Percentiles rank a stretch among this genome's conserved stretches.
Evolutionary conservation across 2,888 invertebrate genomes (phyloP).

Genomic region (Isoperla grammatica): DNA sequence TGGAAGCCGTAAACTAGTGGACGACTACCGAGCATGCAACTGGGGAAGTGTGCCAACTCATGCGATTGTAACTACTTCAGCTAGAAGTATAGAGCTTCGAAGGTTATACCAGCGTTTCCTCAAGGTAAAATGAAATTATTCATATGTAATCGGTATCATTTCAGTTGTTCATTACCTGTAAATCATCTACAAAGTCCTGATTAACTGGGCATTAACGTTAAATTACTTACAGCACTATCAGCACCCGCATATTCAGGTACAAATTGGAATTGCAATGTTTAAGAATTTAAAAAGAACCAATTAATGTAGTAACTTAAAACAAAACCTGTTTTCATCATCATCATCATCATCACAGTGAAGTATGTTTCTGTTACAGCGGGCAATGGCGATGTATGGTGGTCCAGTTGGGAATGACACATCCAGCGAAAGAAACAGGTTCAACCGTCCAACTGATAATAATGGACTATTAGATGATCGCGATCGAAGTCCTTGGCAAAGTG

Average conservation of each 20-base stretch:
- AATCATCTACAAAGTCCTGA: too few species aligned
- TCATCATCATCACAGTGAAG: not conserved
- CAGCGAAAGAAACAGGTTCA: not conserved
- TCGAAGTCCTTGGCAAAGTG: not conserved
- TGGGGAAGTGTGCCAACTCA: conserved; percentile 84
- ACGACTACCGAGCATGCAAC: conserved; percentile 68
- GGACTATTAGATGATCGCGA: conserved; percentile 24
- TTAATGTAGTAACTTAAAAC: not conserved
- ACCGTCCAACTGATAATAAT: conserved; percentile 2
- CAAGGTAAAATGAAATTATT: conserved; percentile 30
- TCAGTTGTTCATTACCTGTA: too few species aligned
- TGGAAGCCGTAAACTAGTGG: conserved; percentile 62
- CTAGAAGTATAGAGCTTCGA: conserved; percentile 54
- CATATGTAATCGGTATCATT: too few species aligned
- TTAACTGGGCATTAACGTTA: too few species aligned
- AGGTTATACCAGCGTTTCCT: conserved; percentile 43
- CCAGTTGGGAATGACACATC: conserved; percentile 37
- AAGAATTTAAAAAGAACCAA: not conserved
- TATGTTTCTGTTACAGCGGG: conserved; percentile 31
- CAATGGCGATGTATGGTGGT: conserved; percentile 35
- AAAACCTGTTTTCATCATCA: not conserved
- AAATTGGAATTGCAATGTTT: not conserved
- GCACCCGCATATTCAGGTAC: too few species aligned
- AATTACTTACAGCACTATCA: too few species aligned
- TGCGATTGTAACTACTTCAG: conserved; percentile 82